Evolutionary conservation across 2,113 vertebrate genomes (phyloP).

Genomic region (Bothrops jararaca): DNA sequence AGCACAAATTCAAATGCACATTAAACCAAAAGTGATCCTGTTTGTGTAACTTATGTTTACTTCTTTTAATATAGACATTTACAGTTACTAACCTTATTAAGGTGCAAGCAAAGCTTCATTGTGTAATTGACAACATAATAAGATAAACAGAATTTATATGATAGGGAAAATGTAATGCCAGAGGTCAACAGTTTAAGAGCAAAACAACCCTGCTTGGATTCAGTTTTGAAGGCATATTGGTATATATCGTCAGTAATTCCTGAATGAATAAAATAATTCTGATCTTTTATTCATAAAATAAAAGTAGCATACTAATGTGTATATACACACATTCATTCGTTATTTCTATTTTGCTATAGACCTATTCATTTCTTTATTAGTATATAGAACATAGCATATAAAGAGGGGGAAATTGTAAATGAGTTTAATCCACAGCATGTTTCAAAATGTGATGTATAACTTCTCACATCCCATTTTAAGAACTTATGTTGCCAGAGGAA

Average conservation of each 20-base stretch:
- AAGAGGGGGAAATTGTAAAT: not conserved
- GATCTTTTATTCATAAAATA: not conserved
- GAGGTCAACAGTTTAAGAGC: not conserved
- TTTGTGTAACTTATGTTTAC: not conserved
- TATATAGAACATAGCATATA: not conserved
- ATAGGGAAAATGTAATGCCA: not conserved
- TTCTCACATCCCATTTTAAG: not conserved
- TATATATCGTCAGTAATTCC: not conserved
- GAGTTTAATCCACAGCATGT: not conserved
- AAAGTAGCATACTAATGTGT: not conserved
- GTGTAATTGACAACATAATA: not conserved
- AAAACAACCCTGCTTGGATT: not conserved
- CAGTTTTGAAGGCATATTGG: not conserved
- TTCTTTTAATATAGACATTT: not conserved
- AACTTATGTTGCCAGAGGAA: not conserved
- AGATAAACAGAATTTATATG: not conserved
- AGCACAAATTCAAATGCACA: constrained; percentile 14
- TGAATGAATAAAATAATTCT: not conserved
- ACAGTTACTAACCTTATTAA: not conserved
- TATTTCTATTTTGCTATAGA: not conserved
- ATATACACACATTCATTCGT: not conserved
- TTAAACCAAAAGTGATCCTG: not conserved
- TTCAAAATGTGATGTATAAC: not conserved
- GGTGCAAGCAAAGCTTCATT: not conserved
- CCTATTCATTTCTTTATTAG: not conserved